Evolutionary conservation across 2,113 vertebrate species (phyloP).

Genomic region (Pygoscelis adeliae): DNA sequence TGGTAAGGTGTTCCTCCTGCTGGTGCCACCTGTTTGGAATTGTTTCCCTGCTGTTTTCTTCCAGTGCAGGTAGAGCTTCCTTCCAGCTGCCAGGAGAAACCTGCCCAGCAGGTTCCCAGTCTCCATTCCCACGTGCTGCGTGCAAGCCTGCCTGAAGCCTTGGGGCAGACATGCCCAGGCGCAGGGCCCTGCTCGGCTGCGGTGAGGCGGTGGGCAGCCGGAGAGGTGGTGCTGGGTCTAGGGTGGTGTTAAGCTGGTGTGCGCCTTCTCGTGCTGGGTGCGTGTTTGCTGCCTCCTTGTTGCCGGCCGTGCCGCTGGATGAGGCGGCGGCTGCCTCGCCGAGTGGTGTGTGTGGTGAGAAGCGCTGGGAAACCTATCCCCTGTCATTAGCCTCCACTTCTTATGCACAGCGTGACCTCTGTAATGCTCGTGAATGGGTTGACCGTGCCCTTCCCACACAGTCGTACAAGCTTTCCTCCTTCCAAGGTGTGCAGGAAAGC

Average conservation of each 20-base stretch:
- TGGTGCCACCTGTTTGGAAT: fast-evolving
- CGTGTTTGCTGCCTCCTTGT: too few relatives aligned
- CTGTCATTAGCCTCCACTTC: fast-evolving
- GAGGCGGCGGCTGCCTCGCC: fast-evolving
- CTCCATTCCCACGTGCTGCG: background rate
- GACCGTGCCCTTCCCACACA: background rate
- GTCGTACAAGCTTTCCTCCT: fast-evolving
- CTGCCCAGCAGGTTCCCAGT: fast-evolving
- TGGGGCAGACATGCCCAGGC: too few relatives aligned
- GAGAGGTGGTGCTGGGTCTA: too few relatives aligned
- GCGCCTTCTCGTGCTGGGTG: too few relatives aligned
- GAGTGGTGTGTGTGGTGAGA: background rate
- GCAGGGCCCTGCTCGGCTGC: fast-evolving
- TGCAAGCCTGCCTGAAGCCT: background rate
- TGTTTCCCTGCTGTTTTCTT: too few relatives aligned
- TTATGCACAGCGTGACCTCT: fast-evolving
- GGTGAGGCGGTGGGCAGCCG: background rate
- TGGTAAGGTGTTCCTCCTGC: background rate
- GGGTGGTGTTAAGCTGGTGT: fast-evolving
- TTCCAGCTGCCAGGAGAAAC: background rate
- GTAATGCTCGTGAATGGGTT: fast-evolving
- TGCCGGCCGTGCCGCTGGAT: background rate
- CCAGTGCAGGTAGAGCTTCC: fast-evolving
- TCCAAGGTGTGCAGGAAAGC: background rate
- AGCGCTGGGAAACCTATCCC: fast-evolving